Base-by-base conservation (phyloP, 1,140 invertebrate genomes). In the Musca vetustissima region DNA sequence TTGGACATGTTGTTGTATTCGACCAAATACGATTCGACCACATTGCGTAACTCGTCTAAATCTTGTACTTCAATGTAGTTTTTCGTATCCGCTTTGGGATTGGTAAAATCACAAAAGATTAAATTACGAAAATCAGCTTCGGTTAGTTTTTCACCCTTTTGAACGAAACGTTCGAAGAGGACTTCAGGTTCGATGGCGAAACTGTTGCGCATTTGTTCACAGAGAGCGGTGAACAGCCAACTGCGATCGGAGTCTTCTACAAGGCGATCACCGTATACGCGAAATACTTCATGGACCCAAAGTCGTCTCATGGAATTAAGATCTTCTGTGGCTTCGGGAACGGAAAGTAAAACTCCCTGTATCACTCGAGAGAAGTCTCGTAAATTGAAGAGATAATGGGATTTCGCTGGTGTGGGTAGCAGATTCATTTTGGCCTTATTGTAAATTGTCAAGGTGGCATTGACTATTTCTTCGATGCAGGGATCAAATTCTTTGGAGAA, bases 1-100 rank as follows among this genome's bases (percentile, higher is more conserved):
- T 97, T 98, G 21, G 93, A 95, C 91, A 98, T 94, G 69, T 96
- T 93, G 81, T 98, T 98, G 75, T 91, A 98, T 78, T 98, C 96
- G 2, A 91, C 89, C 14, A 98, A 85, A 84, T 94, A 97, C 0
- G 89, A 89, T 78, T 98, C 95, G 0, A 96, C 93, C n/a, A 96
- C 92, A 0, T 87, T 85, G 71, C 90, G 89, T 50, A 99, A 84
- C 66, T 90, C 86, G 69, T 95, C 92, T 71, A 97, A 85, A 78
- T 98, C 93, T 1, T 85, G 83, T 0, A 96, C 93, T 86, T 98
- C 95, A 73, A 93, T 89, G 73, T 98, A 98, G 73, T 92, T 88
- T 48, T 94, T 89, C 24, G 88, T 88, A 73, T 98, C 95, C 1
- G 91, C 91, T 87, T 97, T 98, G 0, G 95, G 92, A 85, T 98